phyloP scores from a whole-genome alignment of 2,113 vertebrate species.

The Myiozetetes cayanensis region DNA sequence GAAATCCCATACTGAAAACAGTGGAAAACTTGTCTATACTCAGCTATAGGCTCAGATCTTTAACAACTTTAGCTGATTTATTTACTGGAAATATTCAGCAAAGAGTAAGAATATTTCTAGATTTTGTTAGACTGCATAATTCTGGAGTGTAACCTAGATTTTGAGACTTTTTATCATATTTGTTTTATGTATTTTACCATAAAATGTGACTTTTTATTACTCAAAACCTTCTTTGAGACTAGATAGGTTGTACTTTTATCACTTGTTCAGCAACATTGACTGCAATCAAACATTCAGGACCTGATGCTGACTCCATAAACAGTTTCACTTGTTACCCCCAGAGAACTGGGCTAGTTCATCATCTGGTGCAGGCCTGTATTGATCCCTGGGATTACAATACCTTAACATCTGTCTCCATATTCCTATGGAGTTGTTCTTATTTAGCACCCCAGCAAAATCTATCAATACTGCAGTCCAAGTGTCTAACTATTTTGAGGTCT shows the following conservation, averaged over 20 bases:
- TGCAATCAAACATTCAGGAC: not conserved
- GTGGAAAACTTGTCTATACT: not conserved
- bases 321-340: not conserved
- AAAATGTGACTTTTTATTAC: not conserved
- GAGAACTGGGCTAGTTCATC: not conserved
- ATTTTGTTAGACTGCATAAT: not conserved
- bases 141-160: not conserved
- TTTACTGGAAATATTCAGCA: not conserved
- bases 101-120: not conserved
- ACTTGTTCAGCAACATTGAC: not conserved
- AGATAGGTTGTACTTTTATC: not conserved
- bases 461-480: not conserved
- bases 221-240: not conserved
- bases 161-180: not conserved
- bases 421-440: not conserved
- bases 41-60: not conserved
- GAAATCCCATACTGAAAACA: not conserved
- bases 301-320: not conserved
- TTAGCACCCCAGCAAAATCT: not conserved
- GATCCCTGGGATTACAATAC: not conserved
- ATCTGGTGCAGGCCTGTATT: not conserved
- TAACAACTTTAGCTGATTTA: not conserved
- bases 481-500: not conserved
- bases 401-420: not conserved
- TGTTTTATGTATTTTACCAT: not conserved